A percentile compares a stretch with the other conserved stretches of the same genome.
phyloP scores from a whole-genome alignment of 1,140 invertebrate genomes.

The Phortica variegata region DNA sequence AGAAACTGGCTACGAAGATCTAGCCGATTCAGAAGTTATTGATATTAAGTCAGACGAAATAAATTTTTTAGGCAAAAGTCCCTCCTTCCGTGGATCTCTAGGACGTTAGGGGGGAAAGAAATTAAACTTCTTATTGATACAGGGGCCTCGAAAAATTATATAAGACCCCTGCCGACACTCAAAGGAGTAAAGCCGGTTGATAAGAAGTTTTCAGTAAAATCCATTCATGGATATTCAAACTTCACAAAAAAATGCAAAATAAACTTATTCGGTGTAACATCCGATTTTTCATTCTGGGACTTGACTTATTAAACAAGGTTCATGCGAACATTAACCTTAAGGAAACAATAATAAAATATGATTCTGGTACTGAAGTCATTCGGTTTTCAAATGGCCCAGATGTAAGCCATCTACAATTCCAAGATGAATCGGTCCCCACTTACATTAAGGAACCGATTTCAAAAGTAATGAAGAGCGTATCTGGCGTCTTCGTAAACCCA shows the following conservation, averaged over 20 bases:
- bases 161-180: constrained; percentile 14
- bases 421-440: too few relatives aligned
- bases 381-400: too few relatives aligned
- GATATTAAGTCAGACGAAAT: neutral
- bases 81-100: constrained; percentile 14
- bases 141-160: constrained; percentile 15
- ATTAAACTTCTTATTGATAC: constrained; percentile 19
- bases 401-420: too few relatives aligned
- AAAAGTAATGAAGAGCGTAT: too few relatives aligned
- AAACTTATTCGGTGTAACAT: constrained; percentile 4
- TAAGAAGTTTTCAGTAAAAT: constrained; percentile 14
- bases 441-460: too few relatives aligned
- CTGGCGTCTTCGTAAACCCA: constrained; percentile 9
- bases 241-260: constrained; percentile 9
- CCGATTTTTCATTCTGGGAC: constrained; percentile 6
- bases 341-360: too few relatives aligned
- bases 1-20: neutral
- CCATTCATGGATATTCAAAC: constrained; percentile 12
- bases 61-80: constrained; percentile 19
- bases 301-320: neutral
- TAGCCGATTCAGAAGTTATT: constrained; percentile 8
- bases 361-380: too few relatives aligned
- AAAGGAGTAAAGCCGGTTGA: constrained; percentile 13
- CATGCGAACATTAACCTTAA: neutral
- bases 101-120: constrained; percentile 14